Base-by-base conservation (phyloP, 2,113 vertebrate genomes). In the Brachyhypopomus gauderio region DNA sequence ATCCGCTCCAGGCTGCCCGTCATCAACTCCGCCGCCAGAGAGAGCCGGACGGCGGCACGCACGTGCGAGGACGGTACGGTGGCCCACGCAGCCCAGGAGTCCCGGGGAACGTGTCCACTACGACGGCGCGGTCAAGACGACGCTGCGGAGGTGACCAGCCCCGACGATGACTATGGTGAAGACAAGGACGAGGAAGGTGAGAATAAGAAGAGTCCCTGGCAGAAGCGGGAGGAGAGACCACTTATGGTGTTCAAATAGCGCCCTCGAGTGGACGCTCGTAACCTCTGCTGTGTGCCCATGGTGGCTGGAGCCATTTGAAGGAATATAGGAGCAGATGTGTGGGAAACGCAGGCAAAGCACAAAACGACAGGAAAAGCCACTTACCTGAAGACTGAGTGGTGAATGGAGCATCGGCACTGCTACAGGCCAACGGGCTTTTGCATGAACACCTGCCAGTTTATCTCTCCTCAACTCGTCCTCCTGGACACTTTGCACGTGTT, bases 181-280 rank as follows among this genome's bases (percentile, higher is more conserved):
- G 93, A 85, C 0, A 93, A 90, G 0, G 95, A 96, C 55, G 94
- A 95, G 0, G 90, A 92, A 0, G 94, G 93, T 0, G 95, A 95
- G 59, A 89, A 89, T 90, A 94, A 94, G 85, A 96, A 96, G 78
- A 96, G 95, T 85, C 95, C 94, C 0, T 96, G 95, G 95, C 95
- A 96, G 86, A 93, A 91, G 84, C 87, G 95, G 34, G 95, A 95
- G 87, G 95, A 95, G 88, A 88, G 95, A 71, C 94, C 95, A 0
- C 91, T 95, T 4, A 95, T 96, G 93, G 95, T 95, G 48, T 96
- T 95, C 87, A 95, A 94, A 91, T 66, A 81, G 70, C 38, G 58
- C 45, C 22, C n/a, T 38, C 30, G 45, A 67, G 52, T 66, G 17
- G 25, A 72, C 56, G 34, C 22, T 38, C n/a, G 9, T 79, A 11